A percentile compares a stretch with the other conserved stretches of the same genome.
phyloP scores from a whole-genome alignment of 2,888 invertebrate genomes.

The Tiliacea aurago region DNA sequence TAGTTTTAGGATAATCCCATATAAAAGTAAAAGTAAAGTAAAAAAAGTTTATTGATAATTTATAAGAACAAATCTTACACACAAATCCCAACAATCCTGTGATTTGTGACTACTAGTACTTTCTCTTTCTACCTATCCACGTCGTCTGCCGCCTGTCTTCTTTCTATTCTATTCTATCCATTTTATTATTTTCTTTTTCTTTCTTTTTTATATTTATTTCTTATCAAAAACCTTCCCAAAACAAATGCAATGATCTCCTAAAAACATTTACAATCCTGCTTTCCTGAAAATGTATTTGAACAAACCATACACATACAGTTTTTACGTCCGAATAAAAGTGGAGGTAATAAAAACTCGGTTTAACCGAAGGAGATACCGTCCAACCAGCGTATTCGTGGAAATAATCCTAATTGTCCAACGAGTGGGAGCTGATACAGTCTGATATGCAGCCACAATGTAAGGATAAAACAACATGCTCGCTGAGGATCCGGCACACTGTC shows the following conservation, averaged over 20 bases:
- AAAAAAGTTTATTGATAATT: no score
- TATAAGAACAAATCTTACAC: no score
- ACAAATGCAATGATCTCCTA: no score
- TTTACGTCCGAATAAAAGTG: conserved; percentile 27
- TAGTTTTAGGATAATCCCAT: no score
- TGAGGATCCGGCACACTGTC: conserved; percentile 2
- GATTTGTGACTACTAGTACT: no score
- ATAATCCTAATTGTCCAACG: conserved; percentile 50
- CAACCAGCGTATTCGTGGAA: conserved; percentile 26
- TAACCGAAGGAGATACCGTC: conserved; percentile 10
- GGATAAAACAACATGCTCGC: conserved; percentile 24
- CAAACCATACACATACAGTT: conserved; percentile 7
- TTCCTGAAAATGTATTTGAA: not conserved
- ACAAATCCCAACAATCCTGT: no score
- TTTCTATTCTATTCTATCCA: no score
- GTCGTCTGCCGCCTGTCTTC: no score
- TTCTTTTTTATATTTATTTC: no score
- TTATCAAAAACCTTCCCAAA: not conserved
- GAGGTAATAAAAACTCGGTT: conserved; percentile 19
- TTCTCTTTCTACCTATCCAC: no score
- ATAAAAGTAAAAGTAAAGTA: no score
- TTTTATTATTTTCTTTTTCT: no score
- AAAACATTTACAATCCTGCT: not conserved
- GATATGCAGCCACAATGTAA: conserved; percentile 47
- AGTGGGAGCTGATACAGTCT: conserved; percentile 29